These are phyloP conservation scores for Apodemia duryi DNA, from an alignment of 2,888 invertebrate genomes.

Conservation along the genomic window DNA sequence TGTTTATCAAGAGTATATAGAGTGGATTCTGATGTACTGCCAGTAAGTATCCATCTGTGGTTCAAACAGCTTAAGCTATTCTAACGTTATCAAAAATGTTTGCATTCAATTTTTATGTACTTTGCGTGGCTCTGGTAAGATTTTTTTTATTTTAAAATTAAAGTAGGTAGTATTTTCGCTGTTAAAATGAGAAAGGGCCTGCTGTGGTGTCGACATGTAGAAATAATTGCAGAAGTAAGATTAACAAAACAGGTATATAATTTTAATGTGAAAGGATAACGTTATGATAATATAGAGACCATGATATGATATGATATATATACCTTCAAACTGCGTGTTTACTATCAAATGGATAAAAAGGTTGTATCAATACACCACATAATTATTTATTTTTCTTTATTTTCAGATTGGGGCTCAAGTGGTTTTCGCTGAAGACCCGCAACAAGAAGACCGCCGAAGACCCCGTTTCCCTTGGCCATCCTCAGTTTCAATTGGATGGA, in stretches of 20 bases:
- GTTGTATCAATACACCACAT: too few relatives aligned
- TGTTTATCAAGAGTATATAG: constrained; percentile 3
- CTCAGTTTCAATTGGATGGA: not conserved
- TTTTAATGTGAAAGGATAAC: too few relatives aligned
- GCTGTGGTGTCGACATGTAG: too few relatives aligned
- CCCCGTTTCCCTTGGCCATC: not conserved
- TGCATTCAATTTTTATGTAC: not conserved
- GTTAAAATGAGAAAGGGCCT: too few relatives aligned
- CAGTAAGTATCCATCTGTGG: not conserved
- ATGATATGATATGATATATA: too few relatives aligned
- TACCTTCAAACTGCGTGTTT: too few relatives aligned
- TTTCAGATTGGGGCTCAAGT: not conserved
- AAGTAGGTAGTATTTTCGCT: too few relatives aligned
- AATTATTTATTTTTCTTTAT: too few relatives aligned
- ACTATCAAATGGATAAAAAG: too few relatives aligned
- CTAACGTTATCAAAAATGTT: not conserved
- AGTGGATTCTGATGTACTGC: not conserved
- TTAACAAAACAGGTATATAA: too few relatives aligned
- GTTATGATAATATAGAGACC: too few relatives aligned
- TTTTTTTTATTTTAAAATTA: not conserved
- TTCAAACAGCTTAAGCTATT: not conserved
- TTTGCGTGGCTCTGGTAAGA: constrained; percentile 11
- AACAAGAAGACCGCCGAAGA: not conserved
- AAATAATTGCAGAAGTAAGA: too few relatives aligned
- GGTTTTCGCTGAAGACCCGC: not conserved